phyloP scores from a whole-genome alignment of 2,888 invertebrate species.

The Eilema griseolum region DNA sequence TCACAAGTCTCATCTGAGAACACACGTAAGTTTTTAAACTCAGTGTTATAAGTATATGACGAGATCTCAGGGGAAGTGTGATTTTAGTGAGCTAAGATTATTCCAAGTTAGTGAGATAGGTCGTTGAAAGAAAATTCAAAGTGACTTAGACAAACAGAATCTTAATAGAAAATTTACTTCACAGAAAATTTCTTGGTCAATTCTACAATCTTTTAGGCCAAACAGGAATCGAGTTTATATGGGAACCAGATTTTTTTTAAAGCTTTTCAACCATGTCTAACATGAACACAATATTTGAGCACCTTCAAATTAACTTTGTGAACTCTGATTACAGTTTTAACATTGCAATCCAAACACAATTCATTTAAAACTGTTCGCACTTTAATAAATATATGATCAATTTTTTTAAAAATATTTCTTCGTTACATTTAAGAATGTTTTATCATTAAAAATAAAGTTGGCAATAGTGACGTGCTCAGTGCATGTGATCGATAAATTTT shows the following conservation, averaged over 20 bases:
- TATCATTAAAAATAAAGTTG: slow-evolving; percentile 61
- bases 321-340: slow-evolving; percentile 2
- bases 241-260: neutral
- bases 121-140: slow-evolving; percentile 18
- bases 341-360: neutral
- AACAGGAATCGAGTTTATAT: neutral
- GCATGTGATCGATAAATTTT: slow-evolving; percentile 56
- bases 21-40: slow-evolving; percentile 66
- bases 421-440: slow-evolving; percentile 46
- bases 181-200: slow-evolving; percentile 15
- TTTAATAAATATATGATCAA: slow-evolving; percentile 27
- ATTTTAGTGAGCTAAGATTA: too few relatives aligned
- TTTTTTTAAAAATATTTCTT: slow-evolving; percentile 30
- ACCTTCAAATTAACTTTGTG: neutral
- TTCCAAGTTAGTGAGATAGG: too few relatives aligned
- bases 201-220: slow-evolving; percentile 36
- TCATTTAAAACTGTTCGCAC: slow-evolving; percentile 20
- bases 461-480: slow-evolving; percentile 44
- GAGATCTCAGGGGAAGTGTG: slow-evolving; percentile 39
- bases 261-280: neutral
- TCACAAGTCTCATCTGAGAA: slow-evolving; percentile 51
- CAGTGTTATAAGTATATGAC: slow-evolving; percentile 35
- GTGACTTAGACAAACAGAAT: slow-evolving; percentile 29
- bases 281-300: neutral
- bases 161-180: slow-evolving; percentile 31